phyloP scores from a whole-genome alignment of 2,113 vertebrate species.

The Corapipo altera region DNA sequence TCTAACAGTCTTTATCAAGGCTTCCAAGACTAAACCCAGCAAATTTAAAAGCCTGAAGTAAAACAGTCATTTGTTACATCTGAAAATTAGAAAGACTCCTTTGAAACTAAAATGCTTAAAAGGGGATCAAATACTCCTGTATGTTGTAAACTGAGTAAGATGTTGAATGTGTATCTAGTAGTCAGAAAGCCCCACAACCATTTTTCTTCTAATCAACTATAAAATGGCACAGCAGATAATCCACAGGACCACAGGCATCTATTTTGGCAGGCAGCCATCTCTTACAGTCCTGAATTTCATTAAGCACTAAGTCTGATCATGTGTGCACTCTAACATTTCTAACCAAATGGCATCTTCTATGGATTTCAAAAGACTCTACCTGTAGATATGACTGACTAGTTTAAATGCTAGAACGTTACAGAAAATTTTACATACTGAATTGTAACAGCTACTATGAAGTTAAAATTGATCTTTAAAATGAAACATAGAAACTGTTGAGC shows the following conservation, averaged over 20 bases:
- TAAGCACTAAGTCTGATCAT: background rate
- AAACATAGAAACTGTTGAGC: background rate
- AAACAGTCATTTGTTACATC: background rate
- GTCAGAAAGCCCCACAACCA: background rate
- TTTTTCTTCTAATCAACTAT: background rate
- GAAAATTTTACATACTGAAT: background rate
- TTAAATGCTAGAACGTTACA: rapidly evolving
- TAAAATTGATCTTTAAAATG: background rate
- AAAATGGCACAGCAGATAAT: constrained; percentile 14
- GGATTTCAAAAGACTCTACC: background rate
- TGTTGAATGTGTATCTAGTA: background rate
- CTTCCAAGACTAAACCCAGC: background rate
- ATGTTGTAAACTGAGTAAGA: background rate
- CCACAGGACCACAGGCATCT: background rate
- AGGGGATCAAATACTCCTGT: background rate
- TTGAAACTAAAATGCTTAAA: background rate
- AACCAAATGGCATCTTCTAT: background rate
- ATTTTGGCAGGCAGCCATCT: constrained; percentile 18
- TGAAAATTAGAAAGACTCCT: background rate
- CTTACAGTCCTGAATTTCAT: background rate
- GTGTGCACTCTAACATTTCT: background rate
- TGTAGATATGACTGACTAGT: background rate
- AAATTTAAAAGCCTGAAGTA: background rate
- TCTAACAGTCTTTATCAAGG: background rate
- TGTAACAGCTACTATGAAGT: background rate